A percentile compares a stretch with the other conserved stretches of the same genome.
phyloP scores from a whole-genome alignment of 2,888 invertebrate genomes.

The Himalopsyche japonica region DNA sequence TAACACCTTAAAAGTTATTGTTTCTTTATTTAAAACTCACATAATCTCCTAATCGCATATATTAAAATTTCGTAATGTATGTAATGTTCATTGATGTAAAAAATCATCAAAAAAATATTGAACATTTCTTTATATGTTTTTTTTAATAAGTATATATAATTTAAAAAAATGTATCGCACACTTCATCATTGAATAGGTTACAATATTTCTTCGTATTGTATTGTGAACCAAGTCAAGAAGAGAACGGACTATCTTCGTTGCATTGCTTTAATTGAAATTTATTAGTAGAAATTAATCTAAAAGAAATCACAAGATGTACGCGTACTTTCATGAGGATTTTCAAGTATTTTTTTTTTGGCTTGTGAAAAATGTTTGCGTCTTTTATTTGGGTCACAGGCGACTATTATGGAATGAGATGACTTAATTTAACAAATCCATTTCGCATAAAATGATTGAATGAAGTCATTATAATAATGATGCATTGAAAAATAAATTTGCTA shows the following conservation, averaged over 20 bases:
- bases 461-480: background rate
- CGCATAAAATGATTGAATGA: background rate
- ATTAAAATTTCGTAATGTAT: too few species aligned
- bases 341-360: background rate
- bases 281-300: conserved; percentile 25
- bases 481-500: background rate
- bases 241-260: conserved; percentile 9
- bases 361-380: background rate
- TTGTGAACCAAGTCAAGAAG: conserved; percentile 3
- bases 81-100: too few species aligned
- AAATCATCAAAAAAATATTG: too few species aligned
- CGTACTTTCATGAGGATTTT: background rate
- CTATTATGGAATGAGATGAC: background rate
- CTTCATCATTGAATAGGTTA: background rate
- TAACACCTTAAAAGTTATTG: too few species aligned
- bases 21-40: too few species aligned
- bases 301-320: background rate
- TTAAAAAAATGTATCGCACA: too few species aligned
- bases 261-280: conserved; percentile 33
- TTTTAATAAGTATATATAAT: too few species aligned
- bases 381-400: background rate
- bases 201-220: background rate
- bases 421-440: background rate
- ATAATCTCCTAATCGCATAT: too few species aligned
- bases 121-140: too few species aligned